Base-by-base conservation (phyloP, 2,797 vertebrate species). In the Peromyscus eremicus region DNA sequence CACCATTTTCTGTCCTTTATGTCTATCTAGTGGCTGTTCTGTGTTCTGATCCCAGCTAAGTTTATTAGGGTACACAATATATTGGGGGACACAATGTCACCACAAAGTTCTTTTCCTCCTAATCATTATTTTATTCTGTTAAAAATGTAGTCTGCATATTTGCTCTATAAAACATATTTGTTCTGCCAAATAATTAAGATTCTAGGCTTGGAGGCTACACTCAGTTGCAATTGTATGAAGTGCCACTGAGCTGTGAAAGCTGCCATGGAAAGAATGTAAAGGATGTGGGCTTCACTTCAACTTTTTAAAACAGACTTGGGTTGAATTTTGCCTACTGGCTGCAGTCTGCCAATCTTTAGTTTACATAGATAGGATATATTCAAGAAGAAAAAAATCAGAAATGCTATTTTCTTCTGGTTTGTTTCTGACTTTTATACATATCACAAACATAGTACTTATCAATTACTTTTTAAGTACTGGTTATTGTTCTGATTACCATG, bases 321-420 rank as follows among this genome's bases (percentile, higher is more conserved):
- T 19, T 75, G 19, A 1, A 13, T 70, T 43, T 32, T 37, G 3
- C 13, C 19, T 27, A 0, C 0, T 57, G 17, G 2, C n/a, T 64
- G 14, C 27, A 71, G 23, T 2, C 55, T 55, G 6, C 19, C 14
- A 13, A 6, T 57, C 34, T 76, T 11, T 34, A 34, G 10, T 55
- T 21, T 37, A 5, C 19, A 62, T 2, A 62, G 6, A 11, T 60
- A 1, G 17, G 2, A 46, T 46, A 7, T 68, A 43, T 80, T 92
- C 32, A 49, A 43, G 43, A 89, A n/a, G 29, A 83, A 88, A 21
- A 21, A 60, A 93, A 71, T 13, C 9, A 55, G 85, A 23, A 52
- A 1, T 55, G 1, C 4, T 21, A 4, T 37, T 86, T 25, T 57
- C 11, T 64, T 92, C 8, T 84, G 16, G 16, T 40, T 87, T 37